These are phyloP conservation scores for Antheraea pernyi DNA, from an alignment of 1,140 invertebrate genomes.

Conservation along the genomic window DNA sequence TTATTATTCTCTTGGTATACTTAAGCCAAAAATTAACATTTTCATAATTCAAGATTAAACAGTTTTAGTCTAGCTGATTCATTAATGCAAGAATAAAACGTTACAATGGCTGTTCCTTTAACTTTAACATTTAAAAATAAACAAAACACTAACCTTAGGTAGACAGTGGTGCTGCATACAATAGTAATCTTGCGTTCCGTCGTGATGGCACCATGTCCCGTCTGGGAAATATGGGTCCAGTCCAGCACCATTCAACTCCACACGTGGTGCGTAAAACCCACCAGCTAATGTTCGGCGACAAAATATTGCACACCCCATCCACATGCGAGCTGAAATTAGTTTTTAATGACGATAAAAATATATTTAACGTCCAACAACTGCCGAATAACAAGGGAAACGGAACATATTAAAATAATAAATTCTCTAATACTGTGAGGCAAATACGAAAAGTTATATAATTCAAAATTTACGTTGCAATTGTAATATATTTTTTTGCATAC, in stretches of 20 bases:
- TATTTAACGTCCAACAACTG: background rate
- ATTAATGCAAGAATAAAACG: background rate
- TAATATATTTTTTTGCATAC: too few relatives aligned
- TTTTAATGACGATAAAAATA: background rate
- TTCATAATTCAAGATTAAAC: too few relatives aligned
- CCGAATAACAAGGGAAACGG: too few relatives aligned
- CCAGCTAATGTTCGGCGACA: conserved; percentile 83
- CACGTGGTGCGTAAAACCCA: conserved; percentile 86
- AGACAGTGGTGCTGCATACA: conserved; percentile 87
- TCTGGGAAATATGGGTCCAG: conserved; percentile 89
- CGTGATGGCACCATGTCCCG: conserved; percentile 89
- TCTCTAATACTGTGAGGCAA: too few relatives aligned
- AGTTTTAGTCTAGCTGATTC: too few relatives aligned
- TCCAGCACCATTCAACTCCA: conserved; percentile 86
- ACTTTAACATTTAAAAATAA: too few relatives aligned
- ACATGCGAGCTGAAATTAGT: conserved; percentile 79
- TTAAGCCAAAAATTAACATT: too few relatives aligned
- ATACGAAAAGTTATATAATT: too few relatives aligned
- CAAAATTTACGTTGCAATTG: too few relatives aligned
- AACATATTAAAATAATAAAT: too few relatives aligned
- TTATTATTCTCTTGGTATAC: too few relatives aligned
- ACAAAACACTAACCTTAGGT: conserved; percentile 77
- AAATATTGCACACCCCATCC: conserved; percentile 89
- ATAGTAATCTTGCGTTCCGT: conserved; percentile 83
- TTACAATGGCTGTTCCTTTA: background rate